Percentiles rank a stretch among this genome's conserved stretches.
Conservation (phyloP, 2,113 vertebrate genomes). For the Actenoides hombroni region DNA sequence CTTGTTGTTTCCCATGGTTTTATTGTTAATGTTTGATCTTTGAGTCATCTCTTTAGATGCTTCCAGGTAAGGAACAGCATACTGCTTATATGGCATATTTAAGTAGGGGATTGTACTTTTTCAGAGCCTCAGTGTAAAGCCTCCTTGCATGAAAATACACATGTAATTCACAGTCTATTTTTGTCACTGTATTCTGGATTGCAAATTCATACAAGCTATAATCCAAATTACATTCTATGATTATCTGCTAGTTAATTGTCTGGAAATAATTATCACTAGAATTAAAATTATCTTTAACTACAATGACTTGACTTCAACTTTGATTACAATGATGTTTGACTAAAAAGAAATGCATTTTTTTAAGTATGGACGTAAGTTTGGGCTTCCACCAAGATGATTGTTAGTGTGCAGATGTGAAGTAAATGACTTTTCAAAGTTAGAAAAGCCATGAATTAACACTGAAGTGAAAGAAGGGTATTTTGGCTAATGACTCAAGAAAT, state of each 20-base stretch:
- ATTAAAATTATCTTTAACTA: background rate
- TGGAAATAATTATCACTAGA: background rate
- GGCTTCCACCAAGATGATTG: background rate
- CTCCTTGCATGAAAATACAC: background rate
- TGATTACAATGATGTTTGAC: background rate
- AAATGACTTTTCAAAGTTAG: background rate
- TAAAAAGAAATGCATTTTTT: background rate
- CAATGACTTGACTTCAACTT: no score
- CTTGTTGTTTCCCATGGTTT: background rate
- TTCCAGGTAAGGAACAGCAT: no score
- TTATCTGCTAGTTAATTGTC: background rate
- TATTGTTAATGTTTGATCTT: no score
- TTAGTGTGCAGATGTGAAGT: background rate
- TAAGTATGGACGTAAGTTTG: background rate
- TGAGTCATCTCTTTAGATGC: no score
- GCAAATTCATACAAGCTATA: background rate
- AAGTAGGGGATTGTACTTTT: no score
- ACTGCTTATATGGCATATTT: no score
- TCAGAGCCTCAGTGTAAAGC: no score
- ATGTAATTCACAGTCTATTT: background rate
- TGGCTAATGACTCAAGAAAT: background rate
- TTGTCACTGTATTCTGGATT: background rate
- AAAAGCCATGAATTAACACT: background rate
- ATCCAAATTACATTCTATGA: background rate
- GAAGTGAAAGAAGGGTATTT: background rate